A percentile compares a stretch with the other conserved stretches of the same genome.
These are phyloP conservation scores for Psittacula cyanocephala DNA, from an alignment of 2,113 vertebrate species.

Conservation along the genomic window DNA sequence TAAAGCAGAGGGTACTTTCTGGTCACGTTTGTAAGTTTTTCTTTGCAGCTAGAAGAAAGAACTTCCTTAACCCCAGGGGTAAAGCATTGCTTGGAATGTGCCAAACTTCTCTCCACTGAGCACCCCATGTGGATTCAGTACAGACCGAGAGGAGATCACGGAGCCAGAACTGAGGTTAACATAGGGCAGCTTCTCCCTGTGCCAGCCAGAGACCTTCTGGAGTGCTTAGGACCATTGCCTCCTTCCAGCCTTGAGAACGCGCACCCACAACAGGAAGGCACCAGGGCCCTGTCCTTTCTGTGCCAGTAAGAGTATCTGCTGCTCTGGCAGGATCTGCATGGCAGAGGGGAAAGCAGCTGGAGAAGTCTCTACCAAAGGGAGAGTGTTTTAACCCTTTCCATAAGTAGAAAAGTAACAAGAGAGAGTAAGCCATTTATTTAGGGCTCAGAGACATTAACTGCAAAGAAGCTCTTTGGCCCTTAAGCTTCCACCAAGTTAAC, in stretches of 20 bases:
- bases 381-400: accelerated
- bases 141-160: accelerated
- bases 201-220: not conserved
- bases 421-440: not conserved
- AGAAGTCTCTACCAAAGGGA: not conserved
- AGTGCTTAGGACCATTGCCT: accelerated
- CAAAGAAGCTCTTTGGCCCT: too few relatives aligned
- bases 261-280: accelerated
- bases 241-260: not conserved
- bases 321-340: accelerated
- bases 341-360: not conserved
- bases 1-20: not conserved
- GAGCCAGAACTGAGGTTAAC: accelerated
- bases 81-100: not conserved
- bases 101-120: not conserved
- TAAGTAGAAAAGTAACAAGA: not conserved
- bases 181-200: not conserved
- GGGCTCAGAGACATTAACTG: not conserved
- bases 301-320: accelerated
- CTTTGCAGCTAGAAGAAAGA: not conserved
- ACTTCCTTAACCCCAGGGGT: not conserved
- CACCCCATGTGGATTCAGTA: not conserved
- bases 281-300: not conserved
- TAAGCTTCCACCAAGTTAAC: too few relatives aligned
- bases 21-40: not conserved